Percentiles rank a stretch among this genome's conserved stretches.
Evolutionary conservation across 2,888 invertebrate species (phyloP).

Genomic region (Drosophila kanekoi): DNA sequence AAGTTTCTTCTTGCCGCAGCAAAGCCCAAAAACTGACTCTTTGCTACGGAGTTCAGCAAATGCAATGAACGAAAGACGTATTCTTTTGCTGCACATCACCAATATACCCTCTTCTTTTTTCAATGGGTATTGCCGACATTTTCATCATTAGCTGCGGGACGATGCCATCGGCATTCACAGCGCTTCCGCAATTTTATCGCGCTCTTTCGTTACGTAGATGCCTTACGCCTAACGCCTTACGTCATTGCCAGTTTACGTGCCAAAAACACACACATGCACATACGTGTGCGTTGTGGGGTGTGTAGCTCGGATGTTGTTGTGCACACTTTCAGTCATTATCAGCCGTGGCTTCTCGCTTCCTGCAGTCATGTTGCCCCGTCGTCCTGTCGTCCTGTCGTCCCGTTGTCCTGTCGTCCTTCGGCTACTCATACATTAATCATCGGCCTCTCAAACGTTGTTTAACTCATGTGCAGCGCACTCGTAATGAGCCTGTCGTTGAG

Average conservation of each 20-base stretch:
- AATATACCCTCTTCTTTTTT: background rate
- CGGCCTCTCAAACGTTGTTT: conserved; percentile 42
- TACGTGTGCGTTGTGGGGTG: conserved; percentile 3
- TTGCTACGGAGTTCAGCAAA: too few species aligned
- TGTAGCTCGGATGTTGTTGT: background rate
- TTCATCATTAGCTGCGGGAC: conserved; percentile 34
- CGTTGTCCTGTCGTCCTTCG: conserved; percentile 11
- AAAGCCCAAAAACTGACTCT: too few species aligned
- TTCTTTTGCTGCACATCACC: background rate
- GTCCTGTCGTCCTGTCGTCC: background rate
- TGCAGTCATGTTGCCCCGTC: background rate
- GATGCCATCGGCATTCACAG: conserved; percentile 72
- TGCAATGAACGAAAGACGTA: too few species aligned
- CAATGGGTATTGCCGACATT: conserved; percentile 34
- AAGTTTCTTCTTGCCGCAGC: too few species aligned
- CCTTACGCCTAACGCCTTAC: conserved; percentile 39
- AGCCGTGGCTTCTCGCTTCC: conserved; percentile 10
- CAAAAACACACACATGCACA: conserved; percentile 26
- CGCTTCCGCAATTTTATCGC: conserved; percentile 80
- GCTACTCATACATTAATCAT: conserved; percentile 68
- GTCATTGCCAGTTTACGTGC: conserved; percentile 57
- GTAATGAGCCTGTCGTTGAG: conserved; percentile 65
- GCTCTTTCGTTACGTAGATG: conserved; percentile 34
- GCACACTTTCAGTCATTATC: conserved; percentile 38
- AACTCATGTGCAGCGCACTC: conserved; percentile 36